Base-by-base conservation (phyloP, 2,888 invertebrate genomes). In the Mantis religiosa region DNA sequence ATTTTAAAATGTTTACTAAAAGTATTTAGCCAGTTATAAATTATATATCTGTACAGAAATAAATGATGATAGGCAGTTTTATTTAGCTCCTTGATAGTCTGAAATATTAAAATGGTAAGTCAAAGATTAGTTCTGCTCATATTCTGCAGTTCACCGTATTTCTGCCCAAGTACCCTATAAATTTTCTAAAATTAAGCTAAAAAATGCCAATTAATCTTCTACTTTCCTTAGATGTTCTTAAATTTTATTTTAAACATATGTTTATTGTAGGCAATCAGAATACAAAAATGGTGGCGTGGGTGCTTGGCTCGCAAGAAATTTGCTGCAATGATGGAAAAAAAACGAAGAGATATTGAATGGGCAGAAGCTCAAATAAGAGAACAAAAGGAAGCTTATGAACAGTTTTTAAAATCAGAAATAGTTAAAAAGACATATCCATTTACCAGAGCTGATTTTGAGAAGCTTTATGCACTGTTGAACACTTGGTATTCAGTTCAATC, bases 401-500 rank as follows among this genome's bases (percentile, higher is more conserved):
- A 71, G 54, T 20, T 20, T 20, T 71, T 71, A 25, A 71, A 71
- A 71, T 1, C 28, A 28, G 86, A 84, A 34, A 12, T 83, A 20
- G 87, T 84, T 9, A n/a, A 34, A n/a, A 83, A 87, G 15, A 81
- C 82, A 28, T 90, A 88, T 71, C 89, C 88, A 15, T n/a, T 94
- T 91, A 95, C 95, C 12, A 95, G 95, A 89, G 95, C 95, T 91
- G 97, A 97, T 92, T 97, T 97, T 91, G 96, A 96, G 91, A 95
- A 97, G 93, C 93, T 97, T 1, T 97, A 96, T 92, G 94, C 95
- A 28, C 95, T 95, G 95, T 94, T 95, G 83, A 96, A 96, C 91
- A 94, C 94, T 34, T 96, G 96, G 96, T 95, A 95, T 92, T 94
- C 94, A 90, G 94, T 94, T 27, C 95, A 96, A 93, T 94, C 95